Evolutionary conservation across 2,888 invertebrate species (phyloP).

Genomic region (Platycheirus rosarum): DNA sequence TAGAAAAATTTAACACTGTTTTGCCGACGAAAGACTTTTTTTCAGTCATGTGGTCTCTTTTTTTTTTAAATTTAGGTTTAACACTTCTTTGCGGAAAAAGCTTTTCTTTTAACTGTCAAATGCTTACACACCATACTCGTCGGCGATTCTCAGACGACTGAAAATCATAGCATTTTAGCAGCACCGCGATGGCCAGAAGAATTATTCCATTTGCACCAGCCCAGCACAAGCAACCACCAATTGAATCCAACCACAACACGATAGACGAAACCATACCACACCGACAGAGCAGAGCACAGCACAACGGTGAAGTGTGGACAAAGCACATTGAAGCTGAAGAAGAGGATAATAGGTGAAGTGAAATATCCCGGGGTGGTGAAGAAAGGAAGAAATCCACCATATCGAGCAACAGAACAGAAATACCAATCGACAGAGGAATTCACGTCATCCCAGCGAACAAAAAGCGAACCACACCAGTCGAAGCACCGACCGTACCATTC

Average conservation of each 20-base stretch:
- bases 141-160: constrained; percentile 71
- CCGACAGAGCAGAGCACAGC: constrained; percentile 23
- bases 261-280: too few species aligned
- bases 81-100: constrained; percentile 50
- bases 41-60: constrained; percentile 47
- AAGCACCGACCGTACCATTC: constrained; percentile 4
- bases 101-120: constrained; percentile 6
- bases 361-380: constrained; percentile 42
- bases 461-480: constrained; percentile 13
- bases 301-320: constrained; percentile 28
- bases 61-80: constrained; percentile 27
- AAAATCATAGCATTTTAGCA: constrained; percentile 56
- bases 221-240: constrained; percentile 32
- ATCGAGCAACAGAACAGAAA: constrained; percentile 29
- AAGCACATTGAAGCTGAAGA: constrained; percentile 18
- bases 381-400: constrained; percentile 60
- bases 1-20: constrained; percentile 35
- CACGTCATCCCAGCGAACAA: constrained; percentile 15
- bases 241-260: constrained; percentile 46
- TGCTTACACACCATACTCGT: constrained; percentile 61
- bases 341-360: constrained; percentile 8
- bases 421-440: constrained; percentile 21
- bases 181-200: constrained; percentile 72
- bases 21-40: constrained; percentile 51
- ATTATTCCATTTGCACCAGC: constrained; percentile 69